A percentile compares a stretch with the other conserved stretches of the same genome.
Evolutionary conservation across 2,888 invertebrate species (phyloP).

Genomic region (Lordiphosa fenestrarum): DNA sequence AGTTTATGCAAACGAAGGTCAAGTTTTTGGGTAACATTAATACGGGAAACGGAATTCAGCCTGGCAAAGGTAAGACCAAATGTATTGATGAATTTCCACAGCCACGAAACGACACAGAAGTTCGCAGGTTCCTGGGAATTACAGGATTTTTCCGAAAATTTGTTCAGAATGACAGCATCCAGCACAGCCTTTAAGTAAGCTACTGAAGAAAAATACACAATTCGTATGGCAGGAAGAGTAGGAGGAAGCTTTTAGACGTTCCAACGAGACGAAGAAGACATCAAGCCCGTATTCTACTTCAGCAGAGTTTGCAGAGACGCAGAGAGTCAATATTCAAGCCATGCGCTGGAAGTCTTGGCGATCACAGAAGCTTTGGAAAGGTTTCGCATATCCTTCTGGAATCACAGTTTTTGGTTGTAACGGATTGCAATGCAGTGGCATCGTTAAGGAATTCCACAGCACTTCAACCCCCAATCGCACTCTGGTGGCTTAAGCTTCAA

Average conservation of each 20-base stretch:
- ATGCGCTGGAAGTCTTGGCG: background rate
- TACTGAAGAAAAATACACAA: background rate
- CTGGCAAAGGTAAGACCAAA: background rate
- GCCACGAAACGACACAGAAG: background rate
- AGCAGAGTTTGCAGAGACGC: background rate
- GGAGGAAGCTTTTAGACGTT: background rate
- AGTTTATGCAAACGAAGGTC: background rate
- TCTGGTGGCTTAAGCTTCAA: background rate
- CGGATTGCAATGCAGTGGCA: constrained; percentile 1
- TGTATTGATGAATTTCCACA: background rate
- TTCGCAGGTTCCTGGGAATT: constrained; percentile 1
- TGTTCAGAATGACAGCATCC: background rate
- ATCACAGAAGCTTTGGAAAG: background rate
- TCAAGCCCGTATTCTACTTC: background rate
- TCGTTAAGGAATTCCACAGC: background rate
- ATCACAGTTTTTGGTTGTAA: background rate
- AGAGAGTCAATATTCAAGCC: background rate
- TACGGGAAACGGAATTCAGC: background rate
- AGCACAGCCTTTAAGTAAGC: background rate
- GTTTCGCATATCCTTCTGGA: background rate
- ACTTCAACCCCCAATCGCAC: background rate
- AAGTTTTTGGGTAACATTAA: background rate
- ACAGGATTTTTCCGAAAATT: background rate
- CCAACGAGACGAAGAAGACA: background rate
- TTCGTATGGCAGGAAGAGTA: background rate